Conservation (phyloP, 2,113 vertebrate genomes). For the Vombatus ursinus region DNA sequence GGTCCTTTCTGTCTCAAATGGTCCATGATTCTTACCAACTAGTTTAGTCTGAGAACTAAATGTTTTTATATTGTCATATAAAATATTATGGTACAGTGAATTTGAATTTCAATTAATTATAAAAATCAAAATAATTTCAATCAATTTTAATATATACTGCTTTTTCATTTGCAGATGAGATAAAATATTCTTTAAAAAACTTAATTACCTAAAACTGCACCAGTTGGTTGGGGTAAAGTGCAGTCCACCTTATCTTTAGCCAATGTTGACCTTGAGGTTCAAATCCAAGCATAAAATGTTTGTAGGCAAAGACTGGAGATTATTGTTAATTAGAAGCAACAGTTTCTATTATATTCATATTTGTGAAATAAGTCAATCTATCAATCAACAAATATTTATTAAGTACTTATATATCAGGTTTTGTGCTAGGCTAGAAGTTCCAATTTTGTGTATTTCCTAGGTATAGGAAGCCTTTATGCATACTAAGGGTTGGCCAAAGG, state of each 20-base stretch:
- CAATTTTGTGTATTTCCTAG: background rate
- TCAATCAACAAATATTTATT: background rate
- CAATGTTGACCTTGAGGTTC: background rate
- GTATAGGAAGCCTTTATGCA: background rate
- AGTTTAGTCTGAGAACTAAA: background rate
- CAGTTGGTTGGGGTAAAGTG: background rate
- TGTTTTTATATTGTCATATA: background rate
- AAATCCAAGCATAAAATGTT: background rate
- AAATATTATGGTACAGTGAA: background rate
- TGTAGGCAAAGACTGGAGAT: background rate
- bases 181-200: background rate
- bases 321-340: background rate
- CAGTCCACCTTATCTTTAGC: background rate
- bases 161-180: background rate
- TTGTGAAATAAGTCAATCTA: background rate
- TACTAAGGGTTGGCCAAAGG: background rate
- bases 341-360: background rate
- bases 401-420: background rate
- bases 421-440: background rate
- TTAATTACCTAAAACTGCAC: background rate
- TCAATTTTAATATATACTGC: background rate
- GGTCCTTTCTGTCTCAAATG: background rate
- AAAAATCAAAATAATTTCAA: background rate
- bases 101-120: background rate
- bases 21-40: background rate